Conservation (phyloP, 2,113 vertebrate species). For the Larimichthys polyactis region DNA sequence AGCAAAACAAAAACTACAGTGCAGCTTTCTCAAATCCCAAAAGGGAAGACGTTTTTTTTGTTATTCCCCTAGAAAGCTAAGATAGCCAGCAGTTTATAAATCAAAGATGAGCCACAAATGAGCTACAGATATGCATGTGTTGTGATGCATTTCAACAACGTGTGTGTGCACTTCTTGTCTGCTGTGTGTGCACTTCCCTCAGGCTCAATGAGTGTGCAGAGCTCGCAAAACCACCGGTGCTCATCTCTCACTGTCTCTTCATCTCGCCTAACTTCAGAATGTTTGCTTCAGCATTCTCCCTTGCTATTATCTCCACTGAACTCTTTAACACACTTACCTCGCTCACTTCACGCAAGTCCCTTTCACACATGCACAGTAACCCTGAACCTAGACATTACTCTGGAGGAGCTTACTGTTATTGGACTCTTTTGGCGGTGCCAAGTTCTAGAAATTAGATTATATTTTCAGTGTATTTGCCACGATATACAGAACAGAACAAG, state of each 20-base stretch:
- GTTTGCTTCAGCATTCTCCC: constrained; percentile 62
- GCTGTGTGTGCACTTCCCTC: constrained; percentile 54
- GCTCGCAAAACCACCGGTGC: constrained; percentile 37
- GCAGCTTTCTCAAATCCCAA: constrained; percentile 8
- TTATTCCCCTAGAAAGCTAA: constrained; percentile 3
- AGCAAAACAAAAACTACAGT: background rate
- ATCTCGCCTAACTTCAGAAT: constrained; percentile 37
- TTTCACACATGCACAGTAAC: too few relatives aligned
- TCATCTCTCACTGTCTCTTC: constrained; percentile 47
- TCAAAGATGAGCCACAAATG: constrained; percentile 35
- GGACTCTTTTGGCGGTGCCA: background rate
- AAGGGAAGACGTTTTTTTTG: background rate
- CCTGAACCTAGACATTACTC: too few relatives aligned
- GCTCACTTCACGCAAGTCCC: constrained; percentile 25
- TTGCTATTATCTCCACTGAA: constrained; percentile 40
- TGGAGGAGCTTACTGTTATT: constrained; percentile 13
- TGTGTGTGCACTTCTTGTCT: constrained; percentile 21
- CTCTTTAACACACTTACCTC: constrained; percentile 31
- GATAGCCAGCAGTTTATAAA: constrained; percentile 32
- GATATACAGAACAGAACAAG: constrained; percentile 11
- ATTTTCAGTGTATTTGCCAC: constrained; percentile 31
- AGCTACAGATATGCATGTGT: constrained; percentile 7
- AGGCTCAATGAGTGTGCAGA: constrained; percentile 30
- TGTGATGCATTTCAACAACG: background rate
- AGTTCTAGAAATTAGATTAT: constrained; percentile 38